These are phyloP conservation scores for Apis dorsata DNA, from an alignment of 1,140 invertebrate species.

Conservation along the genomic window DNA sequence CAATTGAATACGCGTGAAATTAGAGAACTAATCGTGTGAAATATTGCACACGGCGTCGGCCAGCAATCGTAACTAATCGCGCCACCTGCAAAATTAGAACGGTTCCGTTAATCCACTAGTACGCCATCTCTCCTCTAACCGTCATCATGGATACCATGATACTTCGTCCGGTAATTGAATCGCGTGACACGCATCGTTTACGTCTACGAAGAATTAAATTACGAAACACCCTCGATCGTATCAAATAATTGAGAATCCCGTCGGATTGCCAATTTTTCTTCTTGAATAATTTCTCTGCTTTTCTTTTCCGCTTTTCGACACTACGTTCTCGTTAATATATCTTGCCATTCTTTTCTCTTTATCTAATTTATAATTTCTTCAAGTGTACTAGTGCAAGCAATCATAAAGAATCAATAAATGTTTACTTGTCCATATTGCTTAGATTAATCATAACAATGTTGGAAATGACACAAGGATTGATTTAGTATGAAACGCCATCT, in stretches of 20 bases:
- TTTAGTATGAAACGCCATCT: too few species aligned
- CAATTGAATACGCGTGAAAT: background rate
- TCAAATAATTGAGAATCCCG: slow-evolving; percentile 18
- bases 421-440: too few species aligned
- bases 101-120: background rate
- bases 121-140: too few species aligned
- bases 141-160: background rate
- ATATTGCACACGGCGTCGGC: background rate
- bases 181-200: slow-evolving; percentile 33
- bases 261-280: background rate
- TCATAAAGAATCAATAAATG: too few species aligned
- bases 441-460: too few species aligned
- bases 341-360: background rate
- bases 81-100: slow-evolving; percentile 2
- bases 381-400: too few species aligned
- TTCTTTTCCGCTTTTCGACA: background rate
- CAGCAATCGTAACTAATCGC: background rate
- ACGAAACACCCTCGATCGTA: slow-evolving; percentile 3
- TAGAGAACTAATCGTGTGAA: background rate
- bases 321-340: background rate
- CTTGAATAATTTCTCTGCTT: background rate
- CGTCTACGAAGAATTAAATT: background rate
- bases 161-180: slow-evolving; percentile 25
- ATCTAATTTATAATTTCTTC: background rate
- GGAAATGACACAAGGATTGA: too few species aligned